phyloP scores from a whole-genome alignment of 2,113 vertebrate genomes.

The Coptodon rendalli region DNA sequence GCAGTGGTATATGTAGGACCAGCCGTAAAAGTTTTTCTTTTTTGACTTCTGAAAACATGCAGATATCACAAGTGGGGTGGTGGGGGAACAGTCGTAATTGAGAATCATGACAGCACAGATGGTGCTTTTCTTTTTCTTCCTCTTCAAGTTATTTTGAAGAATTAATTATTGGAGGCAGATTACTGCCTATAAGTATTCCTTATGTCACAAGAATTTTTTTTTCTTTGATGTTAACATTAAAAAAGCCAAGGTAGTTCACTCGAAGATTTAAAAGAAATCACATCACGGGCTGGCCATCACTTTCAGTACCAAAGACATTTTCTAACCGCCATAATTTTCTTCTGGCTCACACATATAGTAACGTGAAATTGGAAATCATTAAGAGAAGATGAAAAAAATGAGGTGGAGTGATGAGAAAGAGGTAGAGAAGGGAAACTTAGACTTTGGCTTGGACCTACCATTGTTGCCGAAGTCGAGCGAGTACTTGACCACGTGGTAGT shows the following conservation, averaged over 20 bases:
- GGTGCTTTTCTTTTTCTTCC: conserved; percentile 14
- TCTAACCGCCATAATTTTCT: not conserved
- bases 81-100: conserved; percentile 5
- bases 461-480: conserved; percentile 93
- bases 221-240: conserved; percentile 9
- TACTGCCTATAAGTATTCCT: conserved; percentile 35
- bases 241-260: not conserved
- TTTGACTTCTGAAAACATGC: not conserved
- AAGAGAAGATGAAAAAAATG: not conserved
- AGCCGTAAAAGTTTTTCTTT: not conserved
- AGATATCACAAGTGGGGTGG: not conserved
- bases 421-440: not conserved
- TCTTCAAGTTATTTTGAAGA: conserved; percentile 32
- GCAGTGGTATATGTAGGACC: not conserved
- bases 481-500: conserved; percentile 97
- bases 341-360: not conserved
- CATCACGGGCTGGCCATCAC: not conserved
- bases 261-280: not conserved
- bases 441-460: conserved; percentile 50
- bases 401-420: not conserved
- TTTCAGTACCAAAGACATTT: not conserved
- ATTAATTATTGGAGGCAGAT: conserved; percentile 29
- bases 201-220: conserved; percentile 11
- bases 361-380: not conserved
- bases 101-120: conserved; percentile 43